phyloP scores from a whole-genome alignment of 2,888 invertebrate species.

The Alentia gelatinosa region DNA sequence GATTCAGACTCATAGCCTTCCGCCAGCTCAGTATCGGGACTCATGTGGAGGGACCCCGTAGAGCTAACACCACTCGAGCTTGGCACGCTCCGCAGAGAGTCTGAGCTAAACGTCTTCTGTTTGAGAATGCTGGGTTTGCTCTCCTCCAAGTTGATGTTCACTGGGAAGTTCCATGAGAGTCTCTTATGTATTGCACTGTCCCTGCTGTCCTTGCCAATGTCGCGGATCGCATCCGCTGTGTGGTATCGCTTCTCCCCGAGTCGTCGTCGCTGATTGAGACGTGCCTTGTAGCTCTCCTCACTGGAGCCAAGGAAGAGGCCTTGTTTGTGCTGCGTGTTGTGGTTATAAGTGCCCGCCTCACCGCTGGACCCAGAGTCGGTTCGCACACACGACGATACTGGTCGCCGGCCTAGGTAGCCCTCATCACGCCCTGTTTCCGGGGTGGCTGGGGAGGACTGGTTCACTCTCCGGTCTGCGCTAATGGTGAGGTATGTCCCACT shows the following conservation, averaged over 20 bases:
- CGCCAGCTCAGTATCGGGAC: constrained; percentile 74
- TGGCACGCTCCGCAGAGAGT: constrained; percentile 80
- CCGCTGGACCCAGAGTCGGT: constrained; percentile 48
- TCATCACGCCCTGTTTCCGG: not conserved
- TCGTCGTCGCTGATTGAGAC: constrained; percentile 74
- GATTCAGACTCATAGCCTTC: constrained; percentile 68
- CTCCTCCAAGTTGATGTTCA: constrained; percentile 69
- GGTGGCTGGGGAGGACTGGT: constrained; percentile 13
- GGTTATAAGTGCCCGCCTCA: not conserved
- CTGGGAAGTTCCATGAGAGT: constrained; percentile 84
- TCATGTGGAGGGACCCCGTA: constrained; percentile 79
- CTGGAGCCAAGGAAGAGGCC: not conserved
- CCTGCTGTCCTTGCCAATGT: constrained; percentile 79
- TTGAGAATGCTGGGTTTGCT: constrained; percentile 70
- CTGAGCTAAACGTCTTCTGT: constrained; percentile 77
- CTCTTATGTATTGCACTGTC: constrained; percentile 84
- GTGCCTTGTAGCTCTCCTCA: constrained; percentile 72
- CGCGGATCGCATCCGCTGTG: constrained; percentile 86
- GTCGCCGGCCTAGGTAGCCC: not conserved
- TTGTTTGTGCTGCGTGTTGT: not conserved
- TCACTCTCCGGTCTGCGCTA: not conserved
- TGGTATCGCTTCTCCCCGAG: constrained; percentile 83
- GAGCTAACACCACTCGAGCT: constrained; percentile 82
- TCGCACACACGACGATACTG: not conserved
- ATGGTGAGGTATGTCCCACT: constrained; percentile 4